Percentiles rank a stretch among this genome's conserved stretches.
Conservation (phyloP, 2,888 invertebrate genomes). For the Macrosiphum euphorbiae region DNA sequence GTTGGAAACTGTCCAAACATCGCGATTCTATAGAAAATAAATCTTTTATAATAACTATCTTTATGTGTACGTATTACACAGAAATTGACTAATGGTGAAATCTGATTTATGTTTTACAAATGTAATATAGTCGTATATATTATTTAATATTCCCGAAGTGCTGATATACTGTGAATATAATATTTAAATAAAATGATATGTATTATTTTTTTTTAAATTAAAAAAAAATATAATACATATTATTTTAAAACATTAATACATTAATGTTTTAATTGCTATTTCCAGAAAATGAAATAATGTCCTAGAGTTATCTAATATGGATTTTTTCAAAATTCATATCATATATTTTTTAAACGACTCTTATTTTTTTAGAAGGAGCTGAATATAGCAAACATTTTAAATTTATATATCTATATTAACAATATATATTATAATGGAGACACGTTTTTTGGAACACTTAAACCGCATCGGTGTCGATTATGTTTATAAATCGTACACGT, state of each 20-base stretch:
- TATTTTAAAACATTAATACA: no score
- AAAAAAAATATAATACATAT: not conserved
- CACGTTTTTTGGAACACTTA: constrained; percentile 7
- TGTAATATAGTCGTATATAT: not conserved
- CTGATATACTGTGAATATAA: not conserved
- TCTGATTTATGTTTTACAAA: constrained; percentile 24
- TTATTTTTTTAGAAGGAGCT: not conserved
- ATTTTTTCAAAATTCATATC: not conserved
- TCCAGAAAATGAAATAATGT: not conserved
- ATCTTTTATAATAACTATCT: constrained; percentile 31
- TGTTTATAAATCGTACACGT: not conserved
- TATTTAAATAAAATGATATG: not conserved
- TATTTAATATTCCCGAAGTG: not conserved
- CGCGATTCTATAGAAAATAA: not conserved
- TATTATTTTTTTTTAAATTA: not conserved
- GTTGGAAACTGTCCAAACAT: constrained; percentile 44
- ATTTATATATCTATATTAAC: not conserved
- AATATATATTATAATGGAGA: not conserved
- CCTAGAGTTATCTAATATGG: not conserved
- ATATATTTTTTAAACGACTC: not conserved
- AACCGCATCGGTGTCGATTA: constrained; percentile 47
- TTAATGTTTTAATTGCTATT: not conserved
- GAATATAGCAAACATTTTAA: not conserved
- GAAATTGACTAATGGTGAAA: constrained; percentile 32
- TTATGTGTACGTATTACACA: constrained; percentile 29